phyloP scores from a whole-genome alignment of 2,888 invertebrate genomes.

The Parasteatoda lunata region DNA sequence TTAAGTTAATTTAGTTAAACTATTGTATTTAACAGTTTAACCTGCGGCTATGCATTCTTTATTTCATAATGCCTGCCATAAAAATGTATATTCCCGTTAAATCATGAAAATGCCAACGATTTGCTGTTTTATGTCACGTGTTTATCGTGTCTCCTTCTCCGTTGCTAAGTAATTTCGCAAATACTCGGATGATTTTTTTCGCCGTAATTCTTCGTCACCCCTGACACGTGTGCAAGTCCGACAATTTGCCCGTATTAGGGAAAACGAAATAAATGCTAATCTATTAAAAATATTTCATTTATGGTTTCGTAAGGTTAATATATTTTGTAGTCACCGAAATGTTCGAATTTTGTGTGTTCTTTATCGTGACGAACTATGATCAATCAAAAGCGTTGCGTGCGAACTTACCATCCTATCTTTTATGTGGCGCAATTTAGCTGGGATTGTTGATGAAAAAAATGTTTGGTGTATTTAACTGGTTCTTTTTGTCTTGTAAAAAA shows the following conservation, averaged over 20 bases:
- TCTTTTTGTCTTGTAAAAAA: too few species aligned
- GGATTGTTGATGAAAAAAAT: too few species aligned
- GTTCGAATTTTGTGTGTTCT: background rate
- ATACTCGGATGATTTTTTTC: background rate
- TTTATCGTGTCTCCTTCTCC: conserved; percentile 2
- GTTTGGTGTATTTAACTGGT: too few species aligned
- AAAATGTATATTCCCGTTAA: background rate
- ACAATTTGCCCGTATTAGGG: background rate
- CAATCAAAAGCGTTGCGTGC: background rate
- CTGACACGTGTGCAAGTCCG: background rate
- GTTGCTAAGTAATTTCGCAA: conserved; percentile 24
- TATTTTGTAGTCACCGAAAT: background rate
- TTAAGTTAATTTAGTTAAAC: too few species aligned
- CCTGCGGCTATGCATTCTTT: too few species aligned
- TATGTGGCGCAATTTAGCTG: too few species aligned
- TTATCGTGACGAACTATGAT: background rate
- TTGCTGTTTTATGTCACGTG: background rate
- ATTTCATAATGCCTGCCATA: background rate
- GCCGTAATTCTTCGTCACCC: conserved; percentile 4
- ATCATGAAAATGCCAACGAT: background rate
- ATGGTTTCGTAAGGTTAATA: background rate
- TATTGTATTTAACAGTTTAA: too few species aligned
- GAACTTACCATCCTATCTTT: background rate
- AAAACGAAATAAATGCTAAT: background rate
- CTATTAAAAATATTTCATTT: conserved; percentile 3